Percentiles rank a stretch among this genome's conserved stretches.
Evolutionary conservation across 64 coral and sea anemone species (phyloP).

Genomic region (Porites lutea): DNA sequence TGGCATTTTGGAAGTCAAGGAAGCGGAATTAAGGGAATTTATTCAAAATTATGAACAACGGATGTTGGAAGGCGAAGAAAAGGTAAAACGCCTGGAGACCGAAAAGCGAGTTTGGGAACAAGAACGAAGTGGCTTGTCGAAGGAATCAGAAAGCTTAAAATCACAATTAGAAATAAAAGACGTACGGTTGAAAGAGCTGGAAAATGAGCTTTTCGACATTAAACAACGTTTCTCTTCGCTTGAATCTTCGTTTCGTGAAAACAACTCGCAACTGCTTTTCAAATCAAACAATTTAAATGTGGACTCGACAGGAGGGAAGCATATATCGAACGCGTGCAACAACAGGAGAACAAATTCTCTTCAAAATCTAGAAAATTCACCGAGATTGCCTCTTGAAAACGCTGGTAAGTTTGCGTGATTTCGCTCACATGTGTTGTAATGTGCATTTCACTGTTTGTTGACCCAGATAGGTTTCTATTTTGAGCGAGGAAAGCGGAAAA

Average conservation of each 20-base stretch:
- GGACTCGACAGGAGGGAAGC: conserved; percentile 22
- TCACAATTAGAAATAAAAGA: conserved; percentile 81
- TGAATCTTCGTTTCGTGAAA: conserved; percentile 73
- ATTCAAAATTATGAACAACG: conserved; percentile 96
- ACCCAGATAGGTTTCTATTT: background rate
- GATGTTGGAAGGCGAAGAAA: conserved; percentile 83
- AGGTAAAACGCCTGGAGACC: conserved; percentile 50
- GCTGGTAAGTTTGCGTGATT: conserved; percentile 38
- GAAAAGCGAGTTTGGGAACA: conserved; percentile 69
- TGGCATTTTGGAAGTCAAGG: conserved; percentile 88
- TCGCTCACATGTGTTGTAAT: background rate
- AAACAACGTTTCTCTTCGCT: conserved; percentile 65
- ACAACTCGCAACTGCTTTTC: conserved; percentile 32
- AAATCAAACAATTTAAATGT: conserved; percentile 74
- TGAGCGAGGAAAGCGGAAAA: background rate
- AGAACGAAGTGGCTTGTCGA: conserved; percentile 64
- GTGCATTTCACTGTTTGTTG: conserved; percentile 6
- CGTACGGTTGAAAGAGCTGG: conserved; percentile 64
- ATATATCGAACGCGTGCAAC: background rate
- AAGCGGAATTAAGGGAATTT: conserved; percentile 92
- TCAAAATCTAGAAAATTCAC: conserved; percentile 24
- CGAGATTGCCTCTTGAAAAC: conserved; percentile 24
- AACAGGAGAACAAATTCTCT: conserved; percentile 13
- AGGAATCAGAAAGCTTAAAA: conserved; percentile 76
- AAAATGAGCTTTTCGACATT: conserved; percentile 68